Conservation (phyloP, 2,888 invertebrate genomes). For the Tiliacea aurago region DNA sequence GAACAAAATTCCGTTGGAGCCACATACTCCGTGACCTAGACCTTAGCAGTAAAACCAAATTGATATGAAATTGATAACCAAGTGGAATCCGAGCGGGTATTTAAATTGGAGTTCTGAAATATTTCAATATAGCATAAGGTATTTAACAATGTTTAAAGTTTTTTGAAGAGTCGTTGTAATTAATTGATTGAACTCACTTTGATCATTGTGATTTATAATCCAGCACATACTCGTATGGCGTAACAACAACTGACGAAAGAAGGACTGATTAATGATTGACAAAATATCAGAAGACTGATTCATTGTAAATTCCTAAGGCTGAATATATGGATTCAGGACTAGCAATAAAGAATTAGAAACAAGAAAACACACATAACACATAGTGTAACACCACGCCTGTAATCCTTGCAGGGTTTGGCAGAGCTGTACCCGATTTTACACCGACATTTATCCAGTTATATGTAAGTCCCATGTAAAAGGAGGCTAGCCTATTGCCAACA, state of each 20-base stretch:
- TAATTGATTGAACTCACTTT: not conserved
- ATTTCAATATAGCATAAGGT: constrained; percentile 23
- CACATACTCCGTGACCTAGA: constrained; percentile 57
- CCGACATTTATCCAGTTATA: too few relatives aligned
- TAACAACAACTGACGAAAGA: not conserved
- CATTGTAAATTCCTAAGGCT: not conserved
- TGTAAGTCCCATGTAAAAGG: too few relatives aligned
- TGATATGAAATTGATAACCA: constrained; percentile 58
- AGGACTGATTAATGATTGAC: too few relatives aligned
- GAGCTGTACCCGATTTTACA: too few relatives aligned
- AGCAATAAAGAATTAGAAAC: not conserved
- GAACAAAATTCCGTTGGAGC: constrained; percentile 21
- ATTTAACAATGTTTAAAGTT: constrained; percentile 3
- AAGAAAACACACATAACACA: too few relatives aligned
- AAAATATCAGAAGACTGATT: too few relatives aligned
- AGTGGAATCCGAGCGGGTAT: constrained; percentile 31
- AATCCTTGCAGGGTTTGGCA: too few relatives aligned
- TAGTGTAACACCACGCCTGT: too few relatives aligned
- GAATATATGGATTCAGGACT: not conserved
- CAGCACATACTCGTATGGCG: not conserved
- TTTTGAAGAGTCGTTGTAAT: not conserved
- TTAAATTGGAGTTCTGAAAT: constrained; percentile 34
- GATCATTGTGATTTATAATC: not conserved
- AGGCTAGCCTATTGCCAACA: too few relatives aligned
- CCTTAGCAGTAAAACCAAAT: constrained; percentile 56